phyloP scores from a whole-genome alignment of 2,113 vertebrate species.

The Gobiocypris rarus region DNA sequence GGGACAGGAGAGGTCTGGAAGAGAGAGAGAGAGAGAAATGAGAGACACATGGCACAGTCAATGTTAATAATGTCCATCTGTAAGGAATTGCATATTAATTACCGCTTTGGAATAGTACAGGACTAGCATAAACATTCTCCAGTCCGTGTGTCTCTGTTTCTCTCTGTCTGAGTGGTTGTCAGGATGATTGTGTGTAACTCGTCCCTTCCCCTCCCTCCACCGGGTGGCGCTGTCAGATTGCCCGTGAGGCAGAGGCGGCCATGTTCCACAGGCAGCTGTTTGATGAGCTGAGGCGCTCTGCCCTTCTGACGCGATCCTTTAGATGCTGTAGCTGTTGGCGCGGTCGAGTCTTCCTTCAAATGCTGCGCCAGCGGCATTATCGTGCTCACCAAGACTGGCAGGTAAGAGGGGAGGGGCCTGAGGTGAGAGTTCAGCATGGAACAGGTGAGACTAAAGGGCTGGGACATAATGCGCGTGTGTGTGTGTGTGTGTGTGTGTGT shows the following conservation, averaged over 20 bases:
- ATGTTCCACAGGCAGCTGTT: slow-evolving; percentile 97
- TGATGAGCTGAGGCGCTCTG: slow-evolving; percentile 91
- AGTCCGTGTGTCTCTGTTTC: slow-evolving; percentile 43
- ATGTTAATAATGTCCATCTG: neutral
- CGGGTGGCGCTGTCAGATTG: slow-evolving; percentile 81
- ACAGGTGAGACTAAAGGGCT: neutral
- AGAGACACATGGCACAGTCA: neutral
- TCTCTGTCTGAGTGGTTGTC: slow-evolving; percentile 36
- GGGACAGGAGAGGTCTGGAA: slow-evolving; percentile 73
- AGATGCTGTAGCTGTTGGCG: slow-evolving; percentile 91
- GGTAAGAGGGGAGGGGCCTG: slow-evolving; percentile 85
- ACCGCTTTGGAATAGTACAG: neutral
- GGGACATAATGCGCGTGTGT: no score
- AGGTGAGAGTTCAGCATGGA: neutral
- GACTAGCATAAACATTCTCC: neutral
- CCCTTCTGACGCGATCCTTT: slow-evolving; percentile 90
- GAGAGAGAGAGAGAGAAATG: slow-evolving; percentile 46
- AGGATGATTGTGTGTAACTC: slow-evolving; percentile 65
- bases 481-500: no score
- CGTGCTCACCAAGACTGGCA: slow-evolving; percentile 95
- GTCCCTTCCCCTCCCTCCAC: slow-evolving; percentile 56
- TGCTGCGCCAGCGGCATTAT: slow-evolving; percentile 95
- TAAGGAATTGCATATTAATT: no score
- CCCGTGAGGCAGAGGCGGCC: slow-evolving; percentile 97
- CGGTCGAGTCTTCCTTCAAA: slow-evolving; percentile 97